Conservation (phyloP, 1,140 invertebrate species). For the Drosophila serrata region DNA sequence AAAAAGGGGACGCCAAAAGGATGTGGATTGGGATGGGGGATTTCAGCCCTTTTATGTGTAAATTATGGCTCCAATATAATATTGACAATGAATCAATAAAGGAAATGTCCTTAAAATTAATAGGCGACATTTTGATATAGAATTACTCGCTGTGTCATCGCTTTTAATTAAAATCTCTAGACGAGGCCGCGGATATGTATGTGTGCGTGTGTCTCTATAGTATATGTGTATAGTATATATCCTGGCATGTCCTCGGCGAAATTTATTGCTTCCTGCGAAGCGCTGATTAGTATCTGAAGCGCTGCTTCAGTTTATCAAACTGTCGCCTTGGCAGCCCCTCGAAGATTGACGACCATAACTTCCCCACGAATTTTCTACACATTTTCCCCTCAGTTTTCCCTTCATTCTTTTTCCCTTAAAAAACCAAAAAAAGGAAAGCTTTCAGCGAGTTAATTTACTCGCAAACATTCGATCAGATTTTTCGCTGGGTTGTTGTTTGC, state of each 20-base stretch:
- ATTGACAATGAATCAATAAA: constrained; percentile 84
- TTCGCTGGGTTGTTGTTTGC: constrained; percentile 4
- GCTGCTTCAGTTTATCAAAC: constrained; percentile 78
- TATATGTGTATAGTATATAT: constrained; percentile 15
- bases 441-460: constrained; percentile 31
- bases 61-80: constrained; percentile 83
- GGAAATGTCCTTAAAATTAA: constrained; percentile 84
- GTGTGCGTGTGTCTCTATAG: constrained; percentile 7
- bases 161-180: constrained; percentile 85
- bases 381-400: not conserved
- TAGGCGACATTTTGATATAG: constrained; percentile 84
- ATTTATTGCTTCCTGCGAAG: constrained; percentile 78
- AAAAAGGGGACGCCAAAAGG: constrained; percentile 2
- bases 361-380: not conserved
- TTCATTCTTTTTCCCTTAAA: not conserved
- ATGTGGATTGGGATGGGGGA: constrained; percentile 6
- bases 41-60: constrained; percentile 80
- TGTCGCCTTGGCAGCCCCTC: constrained; percentile 62
- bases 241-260: constrained; percentile 62
- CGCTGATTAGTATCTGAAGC: constrained; percentile 77
- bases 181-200: constrained; percentile 62
- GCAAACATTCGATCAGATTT: constrained; percentile 41
- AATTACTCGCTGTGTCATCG: constrained; percentile 85
- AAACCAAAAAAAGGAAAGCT: constrained; percentile 5
- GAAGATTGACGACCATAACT: constrained; percentile 76